Percentiles rank a stretch among this genome's conserved stretches.
Evolutionary conservation across 2,888 invertebrate species (phyloP).

Genomic region (Aleiodes alternator): DNA sequence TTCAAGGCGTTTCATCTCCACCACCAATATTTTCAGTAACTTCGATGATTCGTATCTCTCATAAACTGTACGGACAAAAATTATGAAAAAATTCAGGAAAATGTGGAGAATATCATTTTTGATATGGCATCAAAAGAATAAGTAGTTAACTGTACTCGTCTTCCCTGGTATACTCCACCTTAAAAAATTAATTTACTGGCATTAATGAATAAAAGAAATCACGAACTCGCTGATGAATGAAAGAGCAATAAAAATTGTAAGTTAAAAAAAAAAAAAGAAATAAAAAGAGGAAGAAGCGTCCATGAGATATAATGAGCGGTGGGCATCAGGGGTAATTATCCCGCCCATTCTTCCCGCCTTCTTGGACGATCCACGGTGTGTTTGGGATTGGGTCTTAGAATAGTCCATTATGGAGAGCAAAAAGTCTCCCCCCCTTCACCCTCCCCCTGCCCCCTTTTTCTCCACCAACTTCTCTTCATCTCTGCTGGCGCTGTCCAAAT

Average conservation of each 20-base stretch:
- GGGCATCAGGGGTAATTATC: constrained; percentile 73
- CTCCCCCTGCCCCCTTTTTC: too few species aligned
- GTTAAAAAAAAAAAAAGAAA: constrained; percentile 52
- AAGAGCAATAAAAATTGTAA: constrained; percentile 49
- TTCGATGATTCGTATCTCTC: too few species aligned
- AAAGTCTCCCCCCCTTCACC: too few species aligned
- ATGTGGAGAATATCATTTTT: too few species aligned
- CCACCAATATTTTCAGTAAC: too few species aligned
- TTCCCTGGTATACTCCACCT: too few species aligned
- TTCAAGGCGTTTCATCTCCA: too few species aligned
- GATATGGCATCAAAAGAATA: too few species aligned
- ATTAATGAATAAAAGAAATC: constrained; percentile 22
- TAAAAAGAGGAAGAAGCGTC: constrained; percentile 57
- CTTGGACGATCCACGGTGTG: constrained; percentile 62
- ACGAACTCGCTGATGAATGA: constrained; percentile 51
- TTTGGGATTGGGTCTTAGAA: constrained; percentile 65
- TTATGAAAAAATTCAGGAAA: too few species aligned
- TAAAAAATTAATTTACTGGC: constrained; percentile 20
- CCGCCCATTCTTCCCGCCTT: constrained; percentile 74
- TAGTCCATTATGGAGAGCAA: constrained; percentile 66
- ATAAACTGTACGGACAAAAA: too few species aligned
- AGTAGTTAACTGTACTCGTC: too few species aligned
- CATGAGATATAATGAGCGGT: constrained; percentile 71
- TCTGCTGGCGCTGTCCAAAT: constrained; percentile 65
- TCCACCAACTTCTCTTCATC: constrained; percentile 29